Evolutionary conservation across 2,797 vertebrate genomes (phyloP), one percentile per base, ranked within the genome.

Genomic region (Catamblyrhynchus diadema): DNA sequence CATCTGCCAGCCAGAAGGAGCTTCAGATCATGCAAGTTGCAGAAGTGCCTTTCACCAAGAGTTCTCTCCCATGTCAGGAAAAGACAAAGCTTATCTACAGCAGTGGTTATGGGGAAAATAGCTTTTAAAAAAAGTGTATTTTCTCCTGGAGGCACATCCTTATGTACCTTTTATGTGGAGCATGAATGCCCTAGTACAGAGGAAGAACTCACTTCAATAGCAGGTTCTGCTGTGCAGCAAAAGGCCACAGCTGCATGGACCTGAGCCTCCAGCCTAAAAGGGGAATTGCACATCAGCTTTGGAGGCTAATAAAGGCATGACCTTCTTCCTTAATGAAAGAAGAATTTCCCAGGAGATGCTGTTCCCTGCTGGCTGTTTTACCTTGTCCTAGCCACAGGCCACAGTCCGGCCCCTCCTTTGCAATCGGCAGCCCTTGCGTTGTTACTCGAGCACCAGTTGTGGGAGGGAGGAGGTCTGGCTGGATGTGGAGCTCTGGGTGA

Each of bases 231-330:
- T 91, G 75, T 0, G 8, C 60, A 67, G 60, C 45, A 77, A 87
- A 93, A 91, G 66, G 42, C 94, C 48, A 16, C 7, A n/a, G 54
- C 64, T 88, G 45, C 48, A 27, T 16, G 47, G 91, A 59, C 2
- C 0, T 27, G 51, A 84, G 48, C 56, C 56, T 92, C 48, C 65
- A 93, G 65, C 83, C 57, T 60, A 42, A 33, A 82, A 71, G 28
- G 23, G 22, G 74, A 60, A 71, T 53, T 74, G 45, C 78, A 64
- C 45, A 22, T 77, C 65, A 65, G 71, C 51, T 93, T 50, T 90
- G 86, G 86, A 92, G 69, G 67, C 71, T 86, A 80, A 86, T 70
- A 84, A 91, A 64, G 79, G n/a, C 83, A 85, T 59, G 88, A 92
- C 51, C 77, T 93, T 81, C 81, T 71, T 10, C 2, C 32, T 56